phyloP scores from a whole-genome alignment of 2,888 invertebrate genomes.

The Sarcophaga variegata region DNA sequence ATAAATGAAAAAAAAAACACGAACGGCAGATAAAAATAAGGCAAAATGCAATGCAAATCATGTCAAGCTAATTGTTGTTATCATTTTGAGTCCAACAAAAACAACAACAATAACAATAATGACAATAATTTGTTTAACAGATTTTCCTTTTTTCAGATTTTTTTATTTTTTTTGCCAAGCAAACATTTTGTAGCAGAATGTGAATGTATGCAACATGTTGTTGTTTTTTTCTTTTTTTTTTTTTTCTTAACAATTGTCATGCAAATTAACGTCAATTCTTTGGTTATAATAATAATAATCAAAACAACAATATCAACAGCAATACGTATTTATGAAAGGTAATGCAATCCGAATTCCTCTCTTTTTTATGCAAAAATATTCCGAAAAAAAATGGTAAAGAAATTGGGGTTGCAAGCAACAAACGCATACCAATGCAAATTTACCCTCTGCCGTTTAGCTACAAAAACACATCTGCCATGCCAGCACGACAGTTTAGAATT shows the following conservation, averaged over 20 bases:
- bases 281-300: conserved; percentile 36
- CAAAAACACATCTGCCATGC: conserved; percentile 35
- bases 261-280: conserved; percentile 66
- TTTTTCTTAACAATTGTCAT: conserved; percentile 45
- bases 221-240: conserved; percentile 1
- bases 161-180: neutral
- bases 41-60: conserved; percentile 50
- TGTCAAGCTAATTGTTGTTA: conserved; percentile 67
- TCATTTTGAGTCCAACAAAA: conserved; percentile 48
- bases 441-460: neutral
- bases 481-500: conserved; percentile 21
- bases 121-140: conserved; percentile 39
- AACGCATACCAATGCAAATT: neutral
- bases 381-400: conserved; percentile 6
- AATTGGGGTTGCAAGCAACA: conserved; percentile 65
- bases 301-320: conserved; percentile 35
- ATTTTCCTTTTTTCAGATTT: conserved; percentile 1
- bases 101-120: conserved; percentile 47
- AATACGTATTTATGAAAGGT: conserved; percentile 42
- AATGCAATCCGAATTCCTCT: conserved; percentile 37
- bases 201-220: conserved; percentile 36
- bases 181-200: conserved; percentile 18
- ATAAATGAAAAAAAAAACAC: neutral
- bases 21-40: neutral
- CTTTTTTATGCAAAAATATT: conserved; percentile 59